Evolutionary conservation across 2,113 vertebrate species (phyloP).

Genomic region (Zootoca vivipara): DNA sequence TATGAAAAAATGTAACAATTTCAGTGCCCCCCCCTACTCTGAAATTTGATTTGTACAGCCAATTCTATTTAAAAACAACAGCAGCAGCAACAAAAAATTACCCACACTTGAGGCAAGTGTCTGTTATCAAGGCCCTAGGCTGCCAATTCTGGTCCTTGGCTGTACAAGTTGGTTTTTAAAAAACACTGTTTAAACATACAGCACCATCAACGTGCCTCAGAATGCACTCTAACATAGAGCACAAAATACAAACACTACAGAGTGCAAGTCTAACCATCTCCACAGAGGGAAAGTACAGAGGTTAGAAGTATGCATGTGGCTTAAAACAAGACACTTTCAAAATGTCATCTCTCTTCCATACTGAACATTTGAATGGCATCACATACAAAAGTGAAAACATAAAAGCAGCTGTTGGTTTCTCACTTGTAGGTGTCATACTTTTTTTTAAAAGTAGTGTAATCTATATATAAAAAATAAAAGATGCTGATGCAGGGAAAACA

Average conservation of each 20-base stretch:
- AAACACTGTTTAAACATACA: constrained; percentile 75
- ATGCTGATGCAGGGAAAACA: constrained; percentile 26
- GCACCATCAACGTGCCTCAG: constrained; percentile 89
- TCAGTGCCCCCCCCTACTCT: neutral
- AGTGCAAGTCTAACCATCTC: constrained; percentile 73
- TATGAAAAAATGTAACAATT: neutral
- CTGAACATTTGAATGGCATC: constrained; percentile 33
- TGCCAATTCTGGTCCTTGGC: constrained; percentile 42
- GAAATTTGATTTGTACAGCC: constrained; percentile 41
- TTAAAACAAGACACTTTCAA: constrained; percentile 61
- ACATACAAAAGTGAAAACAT: constrained; percentile 45
- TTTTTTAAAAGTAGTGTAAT: constrained; percentile 41
- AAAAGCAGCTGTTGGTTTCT: constrained; percentile 51
- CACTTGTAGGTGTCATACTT: neutral
- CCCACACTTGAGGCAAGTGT: constrained; percentile 30
- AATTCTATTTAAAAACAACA: constrained; percentile 33
- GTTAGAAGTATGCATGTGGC: constrained; percentile 41
- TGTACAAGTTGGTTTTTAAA: constrained; percentile 55
- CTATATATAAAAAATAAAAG: constrained; percentile 42
- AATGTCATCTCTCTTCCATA: constrained; percentile 32
- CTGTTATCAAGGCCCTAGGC: constrained; percentile 50
- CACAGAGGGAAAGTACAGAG: constrained; percentile 62
- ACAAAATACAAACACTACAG: constrained; percentile 78
- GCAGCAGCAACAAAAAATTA: neutral
- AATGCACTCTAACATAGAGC: constrained; percentile 99